Evolutionary conservation across 2,797 vertebrate genomes (phyloP), one percentile per base, ranked within the genome.

Genomic region (Lepus townsendii): DNA sequence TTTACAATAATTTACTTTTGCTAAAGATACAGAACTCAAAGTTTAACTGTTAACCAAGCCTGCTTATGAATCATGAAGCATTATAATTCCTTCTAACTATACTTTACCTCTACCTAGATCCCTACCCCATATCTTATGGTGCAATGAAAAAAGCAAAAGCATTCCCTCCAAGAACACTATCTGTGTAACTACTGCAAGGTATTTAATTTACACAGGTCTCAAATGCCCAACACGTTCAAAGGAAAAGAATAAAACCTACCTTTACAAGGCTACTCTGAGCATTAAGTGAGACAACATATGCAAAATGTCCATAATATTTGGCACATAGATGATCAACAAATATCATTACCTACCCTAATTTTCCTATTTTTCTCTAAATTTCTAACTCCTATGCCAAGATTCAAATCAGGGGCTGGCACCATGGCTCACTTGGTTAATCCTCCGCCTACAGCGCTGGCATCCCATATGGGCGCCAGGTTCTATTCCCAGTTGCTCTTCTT

Each of bases 331-430:
- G 26, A 7, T 60, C 16, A 35, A 77, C 38, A 73, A 76, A 47
- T n/a, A 84, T n/a, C 72, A 73, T 16, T 35, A 38, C 3, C 12
- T 30, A 42, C 38, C 38, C 26, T 38, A 42, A 7, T 24, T 9
- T 80, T 72, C 30, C 52, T 77, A 19, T 14, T 89, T 63, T 30
- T 26, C 38, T 47, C 69, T 52, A 17, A 5, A 27, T 30, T 88
- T 89, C 24, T 38, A 86, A 72, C 60, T 76, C n/a, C 27, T 47
- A 42, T 60, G 27, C 27, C 60, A 84, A 86, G 90, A 84, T 76
- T 78, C 62, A 90, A 89, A 50, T 66, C 68, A 42, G 42, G 42
- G 42, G 42, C 42, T 42, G 42, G 42, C 42, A 42, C 42, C 7
- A 8, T 42, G 42, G 42, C 42, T 42, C 42, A 42, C 42, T 42